phyloP scores from a whole-genome alignment of 2,888 invertebrate genomes.

The Rugalucina vietnamica region DNA sequence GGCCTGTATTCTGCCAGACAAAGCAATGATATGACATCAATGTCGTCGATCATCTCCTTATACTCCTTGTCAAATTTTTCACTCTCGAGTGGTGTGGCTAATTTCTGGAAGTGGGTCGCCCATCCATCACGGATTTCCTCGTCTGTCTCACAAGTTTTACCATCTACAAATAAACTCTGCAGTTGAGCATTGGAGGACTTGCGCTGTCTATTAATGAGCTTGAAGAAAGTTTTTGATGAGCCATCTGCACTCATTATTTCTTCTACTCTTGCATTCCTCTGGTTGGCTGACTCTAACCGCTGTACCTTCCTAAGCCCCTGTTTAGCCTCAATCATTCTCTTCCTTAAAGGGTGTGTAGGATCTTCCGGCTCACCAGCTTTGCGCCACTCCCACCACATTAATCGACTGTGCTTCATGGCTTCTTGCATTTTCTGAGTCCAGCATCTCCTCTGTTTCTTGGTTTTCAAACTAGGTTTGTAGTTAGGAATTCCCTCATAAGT shows the following conservation, averaged over 20 bases:
- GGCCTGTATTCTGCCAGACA: too few species aligned
- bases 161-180: neutral
- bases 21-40: neutral
- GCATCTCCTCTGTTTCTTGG: neutral
- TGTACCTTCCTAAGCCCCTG: neutral
- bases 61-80: neutral
- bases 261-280: neutral
- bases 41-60: neutral
- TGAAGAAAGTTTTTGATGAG: neutral
- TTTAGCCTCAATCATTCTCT: neutral
- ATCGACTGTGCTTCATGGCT: neutral
- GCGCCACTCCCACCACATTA: neutral
- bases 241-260: neutral
- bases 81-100: neutral
- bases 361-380: neutral
- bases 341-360: too few species aligned
- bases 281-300: neutral
- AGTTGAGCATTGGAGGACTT: neutral
- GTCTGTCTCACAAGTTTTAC: neutral
- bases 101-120: neutral
- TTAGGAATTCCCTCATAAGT: neutral
- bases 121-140: neutral
- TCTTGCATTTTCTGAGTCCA: neutral
- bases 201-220: neutral
- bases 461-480: neutral